Evolutionary conservation across 2,888 invertebrate genomes (phyloP), one percentile per base, ranked within the genome.

Genomic region (Dryococelus australis): DNA sequence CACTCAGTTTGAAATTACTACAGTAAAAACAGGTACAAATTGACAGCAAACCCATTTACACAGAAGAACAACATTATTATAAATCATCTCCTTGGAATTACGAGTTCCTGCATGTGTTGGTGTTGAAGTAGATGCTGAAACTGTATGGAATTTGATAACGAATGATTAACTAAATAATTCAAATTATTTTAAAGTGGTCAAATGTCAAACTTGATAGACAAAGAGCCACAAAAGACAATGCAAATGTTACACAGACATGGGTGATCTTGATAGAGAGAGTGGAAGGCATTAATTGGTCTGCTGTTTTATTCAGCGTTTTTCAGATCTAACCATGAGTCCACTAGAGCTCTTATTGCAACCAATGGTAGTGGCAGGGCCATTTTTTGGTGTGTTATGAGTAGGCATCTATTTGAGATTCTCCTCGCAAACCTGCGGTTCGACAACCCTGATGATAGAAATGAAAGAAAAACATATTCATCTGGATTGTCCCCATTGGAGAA

Each of bases 251-350:
- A 35, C 35, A 16, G 65, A 16, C 24, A 65, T 65, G 1, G 12
- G n/a, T 65, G n/a, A 65, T 24, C n/a, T 65, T 65, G 20, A 65
- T 65, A 24, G 65, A 20, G 12, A 65, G n/a, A 65, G n/a, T 8
- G 6, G 8, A 16, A 65, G n/a, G 65, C 65, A 65, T 20, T 65
- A 4, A 65, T 65, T n/a, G 65, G 65, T 65, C 65, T 65, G 65
- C n/a, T 65, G 24, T n/a, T 65, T 65, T 65, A 65, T 65, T 65
- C 65, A 65, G 65, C 65, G 24, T 8, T 65, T n/a, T 84, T 84
- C 84, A 84, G 43, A 51, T 84, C 43, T 13, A 84, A 84, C 51
- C 4, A 84, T 1, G 2, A 43, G 84, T 47, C 47, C 27, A 84
- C 47, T 43, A 84, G 43, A 13, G 43, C 16, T 0, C 13, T 43